Evolutionary conservation across 2,888 invertebrate genomes (phyloP), one percentile per base, ranked within the genome.

Genomic region (Tipula confusa): DNA sequence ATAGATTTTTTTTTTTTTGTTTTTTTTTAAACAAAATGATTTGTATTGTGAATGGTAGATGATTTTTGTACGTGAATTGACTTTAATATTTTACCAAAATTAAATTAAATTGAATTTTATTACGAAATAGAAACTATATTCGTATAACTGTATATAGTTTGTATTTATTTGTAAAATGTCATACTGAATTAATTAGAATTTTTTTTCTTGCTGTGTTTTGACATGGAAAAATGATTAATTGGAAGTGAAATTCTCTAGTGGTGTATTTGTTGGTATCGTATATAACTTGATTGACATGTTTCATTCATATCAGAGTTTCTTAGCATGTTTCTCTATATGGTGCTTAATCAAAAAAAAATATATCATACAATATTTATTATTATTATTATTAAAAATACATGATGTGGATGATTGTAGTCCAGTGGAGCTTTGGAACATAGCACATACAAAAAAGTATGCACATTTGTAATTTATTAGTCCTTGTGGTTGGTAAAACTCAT

Each of bases 51-150:
- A 64, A 64, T 64, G 18, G 64, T 64, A 64, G 64, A 64, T 64
- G 64, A 64, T 64, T 64, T 64, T 64, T 24, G 64, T 64, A 64
- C 64, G 64, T 64, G 64, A 64, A 64, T 64, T 64, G 64, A 64
- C 64, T 64, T 64, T 64, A 1, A 2, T 1, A 64, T 64, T 18
- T 24, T 43, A n/a, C n/a, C n/a, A n/a, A n/a, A n/a, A 43, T 43
- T 64, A 64, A 64, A 64, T 64, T 18, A 64, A 64, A 64, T 64
- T 64, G 64, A 64, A 64, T n/a, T n/a, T n/a, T n/a, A n/a, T n/a
- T n/a, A n/a, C n/a, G n/a, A n/a, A n/a, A n/a, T n/a, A n/a, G n/a
- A n/a, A n/a, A n/a, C n/a, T n/a, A n/a, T n/a, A n/a, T 64, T 64
- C 24, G n/a, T 64, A 64, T 64, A 24, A 64, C 24, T 64, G 1